Percentiles rank a stretch among this genome's conserved stretches.
phyloP scores from a whole-genome alignment of 1,140 invertebrate species.

The Agrypnia vestita region DNA sequence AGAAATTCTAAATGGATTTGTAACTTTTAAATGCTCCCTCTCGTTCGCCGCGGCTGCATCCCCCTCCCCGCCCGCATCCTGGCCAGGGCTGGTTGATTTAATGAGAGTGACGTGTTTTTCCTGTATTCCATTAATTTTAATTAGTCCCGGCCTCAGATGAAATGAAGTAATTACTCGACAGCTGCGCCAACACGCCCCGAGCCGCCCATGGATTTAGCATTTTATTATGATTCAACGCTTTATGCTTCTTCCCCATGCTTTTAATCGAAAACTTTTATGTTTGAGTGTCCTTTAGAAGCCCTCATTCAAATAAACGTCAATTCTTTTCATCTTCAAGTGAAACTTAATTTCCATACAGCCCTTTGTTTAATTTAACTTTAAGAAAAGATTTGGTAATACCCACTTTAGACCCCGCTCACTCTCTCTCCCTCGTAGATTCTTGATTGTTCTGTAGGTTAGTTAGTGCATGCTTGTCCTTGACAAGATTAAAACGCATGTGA shows the following conservation, averaged over 20 bases:
- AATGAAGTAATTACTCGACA: conserved; percentile 59
- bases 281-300: neutral
- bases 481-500: no score
- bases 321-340: no score
- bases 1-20: no score
- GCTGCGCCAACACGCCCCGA: conserved; percentile 49
- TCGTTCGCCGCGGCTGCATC: neutral
- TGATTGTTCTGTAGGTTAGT: no score
- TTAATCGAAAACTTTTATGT: conserved; percentile 35
- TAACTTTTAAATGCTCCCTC: neutral
- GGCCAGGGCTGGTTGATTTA: conserved; percentile 47
- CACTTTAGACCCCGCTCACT: no score
- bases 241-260: conserved; percentile 40
- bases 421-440: no score
- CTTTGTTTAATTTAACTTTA: no score
- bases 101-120: conserved; percentile 60
- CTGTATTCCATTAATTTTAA: conserved; percentile 61
- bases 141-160: conserved; percentile 56
- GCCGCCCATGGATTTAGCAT: conserved; percentile 36
- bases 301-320: no score
- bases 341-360: no score
- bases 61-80: neutral
- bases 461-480: no score
- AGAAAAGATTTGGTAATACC: no score
- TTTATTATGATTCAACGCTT: conserved; percentile 40